Conservation (phyloP, 2,888 invertebrate species). For the Acanthococcus lagerstroemiae region DNA sequence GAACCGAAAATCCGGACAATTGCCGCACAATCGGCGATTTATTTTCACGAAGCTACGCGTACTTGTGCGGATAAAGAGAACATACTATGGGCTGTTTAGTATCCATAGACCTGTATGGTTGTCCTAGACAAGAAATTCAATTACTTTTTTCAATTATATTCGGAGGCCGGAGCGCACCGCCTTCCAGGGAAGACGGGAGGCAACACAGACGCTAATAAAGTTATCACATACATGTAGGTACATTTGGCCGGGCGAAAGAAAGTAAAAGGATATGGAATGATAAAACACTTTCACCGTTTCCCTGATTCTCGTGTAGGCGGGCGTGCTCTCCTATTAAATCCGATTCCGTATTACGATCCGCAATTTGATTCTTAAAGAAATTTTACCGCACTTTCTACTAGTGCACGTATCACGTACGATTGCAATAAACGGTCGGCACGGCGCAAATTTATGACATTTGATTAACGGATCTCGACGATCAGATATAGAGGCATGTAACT, state of each 20-base stretch:
- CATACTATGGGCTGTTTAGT: no score
- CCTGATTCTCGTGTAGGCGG: background rate
- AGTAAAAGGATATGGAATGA: slow-evolving; percentile 25
- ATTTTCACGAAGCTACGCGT: no score
- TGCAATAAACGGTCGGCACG: background rate
- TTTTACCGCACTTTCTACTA: background rate
- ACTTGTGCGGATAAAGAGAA: no score
- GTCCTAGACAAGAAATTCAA: no score
- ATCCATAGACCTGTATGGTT: no score
- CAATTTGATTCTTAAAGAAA: slow-evolving; percentile 2
- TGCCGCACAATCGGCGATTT: no score
- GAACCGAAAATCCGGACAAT: no score
- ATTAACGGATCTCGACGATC: background rate
- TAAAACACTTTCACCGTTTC: slow-evolving; percentile 21
- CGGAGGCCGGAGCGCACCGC: no score
- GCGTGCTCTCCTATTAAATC: background rate
- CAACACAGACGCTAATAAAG: no score
- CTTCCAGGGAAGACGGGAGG: no score
- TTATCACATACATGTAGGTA: background rate
- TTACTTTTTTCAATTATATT: no score
- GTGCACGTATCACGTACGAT: background rate
- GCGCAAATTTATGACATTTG: background rate
- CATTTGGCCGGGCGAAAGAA: background rate
- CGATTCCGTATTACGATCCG: background rate
- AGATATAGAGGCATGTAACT: background rate